These are phyloP conservation scores for Apis laboriosa DNA, from an alignment of 1,140 invertebrate genomes.

Conservation along the genomic window DNA sequence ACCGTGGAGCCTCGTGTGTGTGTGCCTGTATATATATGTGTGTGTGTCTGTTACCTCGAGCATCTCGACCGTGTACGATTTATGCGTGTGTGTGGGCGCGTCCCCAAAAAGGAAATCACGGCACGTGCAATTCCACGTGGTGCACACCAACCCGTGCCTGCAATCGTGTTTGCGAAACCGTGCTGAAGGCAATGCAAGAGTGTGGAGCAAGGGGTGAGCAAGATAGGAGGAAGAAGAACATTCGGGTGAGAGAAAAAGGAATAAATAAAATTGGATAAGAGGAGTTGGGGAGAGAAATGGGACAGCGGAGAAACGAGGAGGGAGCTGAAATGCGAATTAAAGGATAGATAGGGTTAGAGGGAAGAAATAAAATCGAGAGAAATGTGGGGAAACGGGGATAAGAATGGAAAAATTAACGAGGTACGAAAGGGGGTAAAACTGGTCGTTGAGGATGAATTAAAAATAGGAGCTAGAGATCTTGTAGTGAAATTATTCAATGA, in stretches of 20 bases:
- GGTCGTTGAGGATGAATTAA: no score
- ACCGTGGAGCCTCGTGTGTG: background rate
- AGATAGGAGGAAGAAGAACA: background rate
- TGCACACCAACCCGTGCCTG: background rate
- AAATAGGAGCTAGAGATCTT: no score
- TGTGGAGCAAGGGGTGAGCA: background rate
- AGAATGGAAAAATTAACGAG: no score
- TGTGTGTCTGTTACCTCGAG: background rate
- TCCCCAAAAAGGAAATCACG: background rate
- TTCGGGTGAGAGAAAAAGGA: background rate
- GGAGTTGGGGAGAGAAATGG: background rate
- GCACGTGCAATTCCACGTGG: conserved; percentile 37
- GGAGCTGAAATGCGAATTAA: no score
- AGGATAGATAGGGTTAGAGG: no score
- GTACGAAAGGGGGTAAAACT: no score
- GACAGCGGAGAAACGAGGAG: background rate
- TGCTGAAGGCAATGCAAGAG: background rate
- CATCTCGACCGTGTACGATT: background rate
- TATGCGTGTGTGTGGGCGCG: background rate
- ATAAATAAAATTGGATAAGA: background rate
- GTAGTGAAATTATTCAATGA: no score
- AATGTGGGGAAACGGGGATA: no score
- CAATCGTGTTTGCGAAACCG: conserved; percentile 17
- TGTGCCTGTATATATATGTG: background rate
- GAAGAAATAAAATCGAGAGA: no score